Conservation (phyloP, 92 coral and sea anemone genomes). For the Zoanthus solanderi region DNA sequence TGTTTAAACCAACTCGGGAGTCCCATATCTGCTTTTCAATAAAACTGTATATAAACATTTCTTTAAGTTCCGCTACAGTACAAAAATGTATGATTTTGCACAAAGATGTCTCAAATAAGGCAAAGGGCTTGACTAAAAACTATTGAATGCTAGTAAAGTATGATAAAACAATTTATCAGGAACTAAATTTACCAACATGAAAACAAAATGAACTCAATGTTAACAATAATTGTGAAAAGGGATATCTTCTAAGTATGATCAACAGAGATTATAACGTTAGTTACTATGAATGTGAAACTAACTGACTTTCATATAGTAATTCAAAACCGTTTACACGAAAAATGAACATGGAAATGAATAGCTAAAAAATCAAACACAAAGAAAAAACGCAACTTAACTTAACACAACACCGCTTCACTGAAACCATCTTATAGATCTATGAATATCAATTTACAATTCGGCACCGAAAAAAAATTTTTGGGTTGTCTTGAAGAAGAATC, state of each 20-base stretch:
- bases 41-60: not conserved
- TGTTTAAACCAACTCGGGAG: not conserved
- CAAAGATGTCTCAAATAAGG: not conserved
- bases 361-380: not conserved
- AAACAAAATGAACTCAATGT: too few relatives aligned
- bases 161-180: too few relatives aligned
- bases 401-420: not conserved
- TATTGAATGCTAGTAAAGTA: too few relatives aligned
- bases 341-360: not conserved
- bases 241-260: too few relatives aligned
- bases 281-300: too few relatives aligned
- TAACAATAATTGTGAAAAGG: too few relatives aligned
- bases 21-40: not conserved
- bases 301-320: not conserved
- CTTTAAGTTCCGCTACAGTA: not conserved
- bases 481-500: not conserved
- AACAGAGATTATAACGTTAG: too few relatives aligned
- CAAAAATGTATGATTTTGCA: not conserved
- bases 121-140: too few relatives aligned
- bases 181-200: too few relatives aligned
- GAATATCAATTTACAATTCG: not conserved
- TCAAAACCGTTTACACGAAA: not conserved
- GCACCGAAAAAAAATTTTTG: not conserved
- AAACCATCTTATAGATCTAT: too few relatives aligned
- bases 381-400: not conserved